Evolutionary conservation across 2,888 invertebrate genomes (phyloP), one percentile per base, ranked within the genome.

Genomic region (Bombylius major): DNA sequence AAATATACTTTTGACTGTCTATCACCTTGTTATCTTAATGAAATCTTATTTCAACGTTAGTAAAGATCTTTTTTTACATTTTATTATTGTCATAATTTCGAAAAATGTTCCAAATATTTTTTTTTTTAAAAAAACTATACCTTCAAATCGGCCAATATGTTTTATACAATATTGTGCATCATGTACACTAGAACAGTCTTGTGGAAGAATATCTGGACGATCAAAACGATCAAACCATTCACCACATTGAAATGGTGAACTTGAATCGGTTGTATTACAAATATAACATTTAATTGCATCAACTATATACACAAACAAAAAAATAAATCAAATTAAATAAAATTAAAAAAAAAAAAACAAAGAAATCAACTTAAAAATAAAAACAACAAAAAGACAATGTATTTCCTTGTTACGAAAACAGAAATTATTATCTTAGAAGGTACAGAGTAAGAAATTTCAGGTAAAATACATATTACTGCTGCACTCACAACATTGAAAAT

Each of bases 81-180:
- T 23, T 23, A 23, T 23, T 23, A 23, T 23, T 23, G 23, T 23
- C 23, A 23, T 23, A 23, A 23, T 23, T 23, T 23, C 3, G 23
- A 23, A 23, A 23, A 23, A 23, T 2, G 23, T 23, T 23, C 23
- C 23, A 23, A 23, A 23, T 23, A 23, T 23, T 23, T 23, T 23
- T 23, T 23, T 23, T 23, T 23, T 2, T 2, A 23, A 23, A 23
- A 23, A 1, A 23, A 23, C 1, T 23, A 51, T 78, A 89, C 89
- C 92, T 86, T 90, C 91, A 66, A 81, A 90, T 69, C 95, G 82
- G 61, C 96, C 96, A 58, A 90, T 87, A 67, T 91, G 89, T 78
- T 97, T 97, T 64, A 97, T 82, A 75, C 97, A 97, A 73, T 84
- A 96, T 66, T 84, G 81, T 14, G 95, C 93, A 62, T 82, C 84